A percentile compares a stretch with the other conserved stretches of the same genome.
These are phyloP conservation scores for Maccullochella peelii DNA, from an alignment of 2,113 vertebrate species.

Conservation along the genomic window DNA sequence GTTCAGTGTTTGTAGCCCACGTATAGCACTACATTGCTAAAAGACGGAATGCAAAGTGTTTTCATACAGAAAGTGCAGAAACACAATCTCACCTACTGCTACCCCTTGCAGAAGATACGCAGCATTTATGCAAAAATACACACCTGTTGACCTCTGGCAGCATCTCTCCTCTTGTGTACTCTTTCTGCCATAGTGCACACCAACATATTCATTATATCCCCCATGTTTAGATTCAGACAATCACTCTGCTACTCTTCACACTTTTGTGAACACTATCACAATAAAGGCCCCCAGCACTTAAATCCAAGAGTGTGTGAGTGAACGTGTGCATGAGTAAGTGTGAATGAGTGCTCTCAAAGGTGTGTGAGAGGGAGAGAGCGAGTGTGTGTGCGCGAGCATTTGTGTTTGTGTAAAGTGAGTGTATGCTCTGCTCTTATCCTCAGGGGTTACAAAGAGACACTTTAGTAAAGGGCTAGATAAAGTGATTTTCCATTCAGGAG, in stretches of 20 bases:
- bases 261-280: conserved; percentile 75
- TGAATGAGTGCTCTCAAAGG: conserved; percentile 59
- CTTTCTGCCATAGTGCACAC: conserved; percentile 60
- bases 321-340: conserved; percentile 50
- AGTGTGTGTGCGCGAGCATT: conserved; percentile 36
- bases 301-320: conserved; percentile 53
- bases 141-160: conserved; percentile 52
- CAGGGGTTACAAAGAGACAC: conserved; percentile 75
- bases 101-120: not conserved
- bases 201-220: conserved; percentile 55
- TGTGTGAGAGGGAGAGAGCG: conserved; percentile 11
- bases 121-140: not conserved
- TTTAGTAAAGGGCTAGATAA: conserved; percentile 77
- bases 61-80: not conserved
- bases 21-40: not conserved
- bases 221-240: conserved; percentile 57
- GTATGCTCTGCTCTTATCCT: conserved; percentile 71
- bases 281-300: conserved; percentile 72
- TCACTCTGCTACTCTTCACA: conserved; percentile 68
- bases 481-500: conserved; percentile 86
- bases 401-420: conserved; percentile 55
- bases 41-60: not conserved
- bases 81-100: not conserved
- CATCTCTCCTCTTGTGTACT: conserved; percentile 33
- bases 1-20: conserved; percentile 4